Evolutionary conservation across 2,888 invertebrate species (phyloP), one percentile per base, ranked within the genome.

Genomic region (Leptarthrus brevirostris): DNA sequence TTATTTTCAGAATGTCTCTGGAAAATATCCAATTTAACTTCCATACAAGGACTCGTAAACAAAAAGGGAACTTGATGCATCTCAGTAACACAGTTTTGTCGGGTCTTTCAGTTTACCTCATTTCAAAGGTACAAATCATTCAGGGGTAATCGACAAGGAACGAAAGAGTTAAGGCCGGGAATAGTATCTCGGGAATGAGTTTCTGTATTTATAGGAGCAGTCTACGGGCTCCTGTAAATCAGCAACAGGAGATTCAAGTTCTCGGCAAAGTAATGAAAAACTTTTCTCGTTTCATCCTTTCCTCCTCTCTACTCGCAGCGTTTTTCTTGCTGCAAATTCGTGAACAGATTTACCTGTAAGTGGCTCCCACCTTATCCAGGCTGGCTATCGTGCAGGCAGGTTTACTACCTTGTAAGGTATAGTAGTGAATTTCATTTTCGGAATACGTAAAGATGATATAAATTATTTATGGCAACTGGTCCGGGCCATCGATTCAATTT

Each of bases 61-160:
- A 34, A 64, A 64, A 20, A 40, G 22, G 14, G 22, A 64, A 44
- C 18, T 18, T 44, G 64, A 40, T 64, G 64, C 64, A 64, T 44
- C 40, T 44, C n/a, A 22, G 64, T 36, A 64, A 64, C 64, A 40
- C 44, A 64, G 64, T 40, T 40, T 36, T 64, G 44, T 64, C 40
- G 30, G 64, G 40, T 16, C 22, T 44, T 64, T 40, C 40, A 40
- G 44, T 8, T 64, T 22, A 40, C 64, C 44, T 64, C 64, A 64
- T 64, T 64, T 22, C 64, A 40, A 64, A 64, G 40, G 64, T 64
- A 64, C 64, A 64, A 64, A 64, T 64, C 64, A 64, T 64, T 64
- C 64, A 64, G 40, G 64, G 40, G 64, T 64, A 64, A 64, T 64
- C 64, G 64, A 64, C 64, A 64, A 22, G 44, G 64, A 64, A 44